Evolutionary conservation across 2,113 vertebrate species (phyloP).

Genomic region (Geococcyx californianus): DNA sequence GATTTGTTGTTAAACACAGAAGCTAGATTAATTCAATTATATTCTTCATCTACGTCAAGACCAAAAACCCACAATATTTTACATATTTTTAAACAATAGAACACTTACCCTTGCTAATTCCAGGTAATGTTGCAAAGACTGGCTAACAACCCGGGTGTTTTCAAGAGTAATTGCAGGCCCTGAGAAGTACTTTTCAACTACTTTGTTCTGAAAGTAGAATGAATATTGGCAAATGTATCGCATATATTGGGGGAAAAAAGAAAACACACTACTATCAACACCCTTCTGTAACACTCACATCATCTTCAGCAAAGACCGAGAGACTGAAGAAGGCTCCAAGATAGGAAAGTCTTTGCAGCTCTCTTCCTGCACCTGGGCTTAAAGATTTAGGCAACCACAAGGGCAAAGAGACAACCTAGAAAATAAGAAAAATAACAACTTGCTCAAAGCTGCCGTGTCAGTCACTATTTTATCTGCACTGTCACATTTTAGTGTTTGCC

Average conservation of each 20-base stretch:
- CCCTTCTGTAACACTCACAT: constrained; percentile 82
- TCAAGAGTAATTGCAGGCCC: constrained; percentile 96
- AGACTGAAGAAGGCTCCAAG: constrained; percentile 94
- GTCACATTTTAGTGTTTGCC: background rate
- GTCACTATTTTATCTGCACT: background rate
- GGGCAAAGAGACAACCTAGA: constrained; percentile 87
- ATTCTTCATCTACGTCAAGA: background rate
- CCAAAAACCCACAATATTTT: background rate
- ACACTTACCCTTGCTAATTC: constrained; percentile 90
- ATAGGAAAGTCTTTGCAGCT: constrained; percentile 94
- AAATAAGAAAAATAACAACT: background rate
- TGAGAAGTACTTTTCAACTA: constrained; percentile 98
- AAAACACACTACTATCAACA: background rate
- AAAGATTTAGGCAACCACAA: constrained; percentile 93
- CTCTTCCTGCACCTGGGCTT: constrained; percentile 91
- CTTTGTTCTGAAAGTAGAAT: constrained; percentile 83
- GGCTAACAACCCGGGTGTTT: constrained; percentile 96
- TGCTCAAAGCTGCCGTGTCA: background rate
- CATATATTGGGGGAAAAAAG: background rate
- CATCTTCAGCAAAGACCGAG: constrained; percentile 96
- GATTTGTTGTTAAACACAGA: background rate
- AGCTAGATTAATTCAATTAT: background rate
- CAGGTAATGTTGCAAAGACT: constrained; percentile 96
- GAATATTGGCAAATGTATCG: background rate
- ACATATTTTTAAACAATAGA: background rate